Evolutionary conservation across 2,113 vertebrate genomes (phyloP).

Genomic region (Cepphus grylle): DNA sequence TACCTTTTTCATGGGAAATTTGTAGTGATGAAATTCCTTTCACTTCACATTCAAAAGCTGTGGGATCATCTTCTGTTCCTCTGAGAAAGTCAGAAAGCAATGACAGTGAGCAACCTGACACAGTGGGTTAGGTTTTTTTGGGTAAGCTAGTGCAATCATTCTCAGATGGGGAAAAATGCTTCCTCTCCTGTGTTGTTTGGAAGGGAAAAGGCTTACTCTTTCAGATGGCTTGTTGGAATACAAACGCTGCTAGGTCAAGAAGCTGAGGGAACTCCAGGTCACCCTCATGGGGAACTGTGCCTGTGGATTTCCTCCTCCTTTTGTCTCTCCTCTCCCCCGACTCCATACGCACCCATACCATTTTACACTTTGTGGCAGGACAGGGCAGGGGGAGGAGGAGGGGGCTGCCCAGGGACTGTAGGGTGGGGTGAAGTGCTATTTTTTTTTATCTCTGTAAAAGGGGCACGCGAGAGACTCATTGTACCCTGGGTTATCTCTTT

Average conservation of each 20-base stretch:
- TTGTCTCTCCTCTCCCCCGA: fast-evolving
- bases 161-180: neutral
- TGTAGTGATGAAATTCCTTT: neutral
- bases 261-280: neutral
- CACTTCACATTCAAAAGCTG: neutral
- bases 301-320: neutral
- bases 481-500: fast-evolving
- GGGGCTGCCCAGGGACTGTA: neutral
- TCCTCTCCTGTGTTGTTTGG: neutral
- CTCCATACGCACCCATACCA: fast-evolving
- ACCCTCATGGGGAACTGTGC: neutral
- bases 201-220: neutral
- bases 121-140: neutral
- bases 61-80: neutral
- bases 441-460: neutral
- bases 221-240: neutral
- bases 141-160: neutral
- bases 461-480: neutral
- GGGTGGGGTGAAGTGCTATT: neutral
- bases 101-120: neutral
- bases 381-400: neutral
- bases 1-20: neutral
- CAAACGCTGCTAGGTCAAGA: neutral
- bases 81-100: neutral
- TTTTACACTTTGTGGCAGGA: neutral